phyloP scores from a whole-genome alignment of 2,113 vertebrate species.

The Corythoichthys haematopterus region DNA sequence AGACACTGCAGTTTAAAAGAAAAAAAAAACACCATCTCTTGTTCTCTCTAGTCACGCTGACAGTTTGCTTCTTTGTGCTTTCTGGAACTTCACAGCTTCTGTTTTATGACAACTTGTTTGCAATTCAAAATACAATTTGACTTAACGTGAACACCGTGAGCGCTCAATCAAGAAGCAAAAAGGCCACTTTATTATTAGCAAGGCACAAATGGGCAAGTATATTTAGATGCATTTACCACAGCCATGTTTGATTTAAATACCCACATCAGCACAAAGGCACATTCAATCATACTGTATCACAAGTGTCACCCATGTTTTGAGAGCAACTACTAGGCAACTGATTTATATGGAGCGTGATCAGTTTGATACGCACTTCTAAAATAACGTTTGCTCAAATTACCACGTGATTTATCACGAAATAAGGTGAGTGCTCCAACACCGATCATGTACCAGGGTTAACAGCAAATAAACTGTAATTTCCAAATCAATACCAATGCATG shows the following conservation, averaged over 20 bases:
- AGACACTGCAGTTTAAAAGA: slow-evolving; percentile 16
- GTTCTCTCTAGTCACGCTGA: slow-evolving; percentile 25
- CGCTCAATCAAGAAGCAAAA: slow-evolving; percentile 18
- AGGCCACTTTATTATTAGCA: slow-evolving; percentile 42
- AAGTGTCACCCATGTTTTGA: neutral
- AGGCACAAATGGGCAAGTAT: slow-evolving; percentile 25
- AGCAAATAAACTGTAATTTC: too few species aligned
- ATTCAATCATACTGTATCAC: slow-evolving; percentile 31
- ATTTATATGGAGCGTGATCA: neutral
- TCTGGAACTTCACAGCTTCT: slow-evolving; percentile 22
- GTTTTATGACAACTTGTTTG: slow-evolving; percentile 20
- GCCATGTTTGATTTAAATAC: slow-evolving; percentile 27
- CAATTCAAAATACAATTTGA: slow-evolving; percentile 11
- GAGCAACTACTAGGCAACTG: neutral
- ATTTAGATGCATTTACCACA: slow-evolving; percentile 30
- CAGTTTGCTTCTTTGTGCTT: slow-evolving; percentile 11
- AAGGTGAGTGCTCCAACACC: too few species aligned
- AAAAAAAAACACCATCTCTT: slow-evolving; percentile 29
- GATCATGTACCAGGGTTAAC: too few species aligned
- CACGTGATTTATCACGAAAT: too few species aligned
- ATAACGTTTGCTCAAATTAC: neutral
- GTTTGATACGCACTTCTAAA: neutral
- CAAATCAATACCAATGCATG: too few species aligned
- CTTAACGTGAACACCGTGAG: slow-evolving; percentile 12
- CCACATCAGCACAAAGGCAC: neutral